These are phyloP conservation scores for Tetragnatha montana DNA, from an alignment of 2,888 invertebrate genomes.

Conservation along the genomic window DNA sequence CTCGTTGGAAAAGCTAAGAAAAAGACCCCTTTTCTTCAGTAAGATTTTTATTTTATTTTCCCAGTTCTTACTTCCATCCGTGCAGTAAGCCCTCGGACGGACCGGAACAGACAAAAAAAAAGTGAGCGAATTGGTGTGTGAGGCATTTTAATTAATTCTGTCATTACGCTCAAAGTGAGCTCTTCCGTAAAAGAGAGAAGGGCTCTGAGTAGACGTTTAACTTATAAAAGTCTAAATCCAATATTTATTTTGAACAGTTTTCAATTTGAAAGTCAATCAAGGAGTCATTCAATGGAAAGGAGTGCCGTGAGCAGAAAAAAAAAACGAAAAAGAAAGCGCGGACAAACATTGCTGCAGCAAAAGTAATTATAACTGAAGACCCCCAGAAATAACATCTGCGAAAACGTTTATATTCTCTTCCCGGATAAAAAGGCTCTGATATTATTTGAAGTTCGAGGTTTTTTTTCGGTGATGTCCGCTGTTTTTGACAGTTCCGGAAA, in stretches of 20 bases:
- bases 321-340: neutral
- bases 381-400: conserved; percentile 61
- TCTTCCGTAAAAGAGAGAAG: neutral
- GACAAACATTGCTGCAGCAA: conserved; percentile 50
- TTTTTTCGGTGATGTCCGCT: conserved; percentile 36
- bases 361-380: conserved; percentile 57
- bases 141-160: conserved; percentile 64
- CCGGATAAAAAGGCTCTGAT: conserved; percentile 53
- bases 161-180: conserved; percentile 52
- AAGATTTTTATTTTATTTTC: conserved; percentile 26
- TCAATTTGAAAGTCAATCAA: conserved; percentile 69
- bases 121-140: conserved; percentile 7
- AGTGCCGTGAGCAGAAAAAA: neutral
- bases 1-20: conserved; percentile 59
- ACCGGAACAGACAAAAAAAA: conserved; percentile 13
- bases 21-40: neutral
- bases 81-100: neutral
- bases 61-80: too few species aligned
- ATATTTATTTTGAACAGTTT: conserved; percentile 69
- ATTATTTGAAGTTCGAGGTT: conserved; percentile 60
- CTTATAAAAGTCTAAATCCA: conserved; percentile 54
- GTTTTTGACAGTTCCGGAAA: conserved; percentile 68
- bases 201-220: conserved; percentile 46
- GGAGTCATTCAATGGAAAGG: conserved; percentile 29
- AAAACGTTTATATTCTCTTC: conserved; percentile 27